Base-by-base conservation (phyloP, 1,140 invertebrate species). In the Aphis craccivora region DNA sequence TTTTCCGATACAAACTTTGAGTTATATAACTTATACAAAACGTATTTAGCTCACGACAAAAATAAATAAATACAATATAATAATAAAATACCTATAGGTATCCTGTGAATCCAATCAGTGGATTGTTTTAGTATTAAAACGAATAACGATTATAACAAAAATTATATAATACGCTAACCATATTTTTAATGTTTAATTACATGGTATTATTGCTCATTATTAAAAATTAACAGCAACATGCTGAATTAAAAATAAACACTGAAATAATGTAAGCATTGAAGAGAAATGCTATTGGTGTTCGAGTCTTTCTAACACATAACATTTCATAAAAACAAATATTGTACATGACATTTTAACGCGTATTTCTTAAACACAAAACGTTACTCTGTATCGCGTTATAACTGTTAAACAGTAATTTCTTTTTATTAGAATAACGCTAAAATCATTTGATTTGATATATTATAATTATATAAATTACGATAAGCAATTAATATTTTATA, bases 261-360 rank as follows among this genome's bases (percentile, higher is more conserved):
- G 30, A 48, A 87, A 51, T 84, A 87, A 51, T 6, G 18, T 87
- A 87, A 87, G 86, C n/a, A 87, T 30, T 87, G 22, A 22, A 1
- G 8, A 87, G 43, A 51, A 48, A 51, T n/a, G 18, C 30, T 45
- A 87, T 87, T 87, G 45, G 45, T 87, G 86, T 87, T 87, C 51
- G 7, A 87, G n/a, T 87, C 20, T 35, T 35, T 51, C 43, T n/a
- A 87, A 87, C 45, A n/a, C 86, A 87, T 87, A 48, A 48, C 86
- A 87, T 48, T n/a, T 87, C 86, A 22, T 48, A 87, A 87, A 87
- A 87, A 87, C 86, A 87, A 87, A 35, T 87, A 87, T 48, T 18
- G 45, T 87, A 87, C 86, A 87, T 48, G 86, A n/a, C 86, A 48
- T 87, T 87, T 35, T 22, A 87, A 48, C n/a, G 86, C 2, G 6